phyloP scores from a whole-genome alignment of 2,888 invertebrate species.

The Rhingia campestris region DNA sequence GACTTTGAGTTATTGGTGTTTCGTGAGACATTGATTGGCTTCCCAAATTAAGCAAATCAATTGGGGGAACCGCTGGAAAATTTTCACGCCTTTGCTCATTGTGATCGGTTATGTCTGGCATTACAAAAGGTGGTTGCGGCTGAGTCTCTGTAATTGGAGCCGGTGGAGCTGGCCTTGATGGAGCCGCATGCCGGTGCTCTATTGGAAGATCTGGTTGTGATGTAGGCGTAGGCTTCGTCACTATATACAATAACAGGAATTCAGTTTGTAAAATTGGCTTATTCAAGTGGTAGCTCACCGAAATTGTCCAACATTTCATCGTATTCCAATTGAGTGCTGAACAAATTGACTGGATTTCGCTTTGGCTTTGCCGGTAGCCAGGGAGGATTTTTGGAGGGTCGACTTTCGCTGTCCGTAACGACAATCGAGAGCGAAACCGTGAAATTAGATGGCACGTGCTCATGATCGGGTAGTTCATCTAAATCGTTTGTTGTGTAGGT shows the following conservation, averaged over 20 bases:
- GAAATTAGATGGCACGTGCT: slow-evolving; percentile 89
- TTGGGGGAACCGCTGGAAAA: slow-evolving; percentile 80
- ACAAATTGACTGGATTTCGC: slow-evolving; percentile 84
- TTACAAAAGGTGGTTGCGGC: slow-evolving; percentile 75
- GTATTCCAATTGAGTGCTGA: slow-evolving; percentile 90
- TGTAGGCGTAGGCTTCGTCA: slow-evolving; percentile 82
- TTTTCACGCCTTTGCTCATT: slow-evolving; percentile 74
- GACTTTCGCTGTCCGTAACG: slow-evolving; percentile 88
- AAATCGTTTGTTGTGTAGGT: slow-evolving; percentile 90
- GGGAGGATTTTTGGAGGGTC: slow-evolving; percentile 87
- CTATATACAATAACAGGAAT: slow-evolving; percentile 77
- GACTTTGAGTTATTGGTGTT: slow-evolving; percentile 75
- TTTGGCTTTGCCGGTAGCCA: slow-evolving; percentile 89
- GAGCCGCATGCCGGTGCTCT: slow-evolving; percentile 76
- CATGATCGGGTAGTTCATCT: slow-evolving; percentile 90
- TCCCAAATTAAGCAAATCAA: slow-evolving; percentile 85
- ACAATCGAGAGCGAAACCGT: slow-evolving; percentile 87
- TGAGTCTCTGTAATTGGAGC: slow-evolving; percentile 66
- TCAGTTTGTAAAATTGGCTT: background rate
- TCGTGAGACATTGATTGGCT: slow-evolving; percentile 79
- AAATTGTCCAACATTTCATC: slow-evolving; percentile 93
- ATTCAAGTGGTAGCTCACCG: slow-evolving; percentile 83
- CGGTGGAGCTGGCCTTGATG: slow-evolving; percentile 78
- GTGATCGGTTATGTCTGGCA: slow-evolving; percentile 81
- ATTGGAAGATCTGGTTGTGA: slow-evolving; percentile 74